Evolutionary conservation across 2,797 vertebrate species (phyloP).

Genomic region (Mergus octosetaceus): DNA sequence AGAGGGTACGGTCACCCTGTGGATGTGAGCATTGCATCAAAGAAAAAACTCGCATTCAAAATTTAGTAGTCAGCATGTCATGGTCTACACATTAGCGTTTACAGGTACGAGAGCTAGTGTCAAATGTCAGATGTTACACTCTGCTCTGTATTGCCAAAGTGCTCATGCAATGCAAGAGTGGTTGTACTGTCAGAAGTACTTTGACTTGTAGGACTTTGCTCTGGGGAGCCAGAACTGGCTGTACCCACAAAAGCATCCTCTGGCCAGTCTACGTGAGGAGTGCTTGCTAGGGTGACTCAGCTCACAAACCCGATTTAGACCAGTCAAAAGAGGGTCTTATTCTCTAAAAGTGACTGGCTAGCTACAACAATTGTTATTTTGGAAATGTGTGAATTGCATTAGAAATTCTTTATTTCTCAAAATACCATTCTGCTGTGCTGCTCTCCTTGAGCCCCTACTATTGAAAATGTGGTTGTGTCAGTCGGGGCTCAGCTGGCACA

Average conservation of each 20-base stretch:
- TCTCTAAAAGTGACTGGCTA: neutral
- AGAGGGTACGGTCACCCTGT: neutral
- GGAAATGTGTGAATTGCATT: neutral
- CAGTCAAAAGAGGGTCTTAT: neutral
- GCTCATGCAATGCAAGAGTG: neutral
- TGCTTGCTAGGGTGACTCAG: accelerated
- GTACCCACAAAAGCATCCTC: neutral
- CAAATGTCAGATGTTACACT: neutral
- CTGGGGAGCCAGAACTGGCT: neutral
- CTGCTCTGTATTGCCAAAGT: neutral
- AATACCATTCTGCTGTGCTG: neutral
- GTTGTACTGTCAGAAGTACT: neutral
- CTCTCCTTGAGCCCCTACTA: neutral
- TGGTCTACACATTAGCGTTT: neutral
- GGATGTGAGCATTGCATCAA: neutral
- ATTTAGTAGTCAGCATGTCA: neutral
- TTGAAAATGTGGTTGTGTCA: neutral
- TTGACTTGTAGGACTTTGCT: neutral
- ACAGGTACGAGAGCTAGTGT: neutral
- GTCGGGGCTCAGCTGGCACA: neutral
- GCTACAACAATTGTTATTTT: neutral
- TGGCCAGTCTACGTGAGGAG: neutral
- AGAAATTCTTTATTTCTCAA: neutral
- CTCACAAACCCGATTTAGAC: neutral
- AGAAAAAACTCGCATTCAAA: neutral